phyloP scores from a whole-genome alignment of 2,113 vertebrate genomes.

The Casuarius casuarius region DNA sequence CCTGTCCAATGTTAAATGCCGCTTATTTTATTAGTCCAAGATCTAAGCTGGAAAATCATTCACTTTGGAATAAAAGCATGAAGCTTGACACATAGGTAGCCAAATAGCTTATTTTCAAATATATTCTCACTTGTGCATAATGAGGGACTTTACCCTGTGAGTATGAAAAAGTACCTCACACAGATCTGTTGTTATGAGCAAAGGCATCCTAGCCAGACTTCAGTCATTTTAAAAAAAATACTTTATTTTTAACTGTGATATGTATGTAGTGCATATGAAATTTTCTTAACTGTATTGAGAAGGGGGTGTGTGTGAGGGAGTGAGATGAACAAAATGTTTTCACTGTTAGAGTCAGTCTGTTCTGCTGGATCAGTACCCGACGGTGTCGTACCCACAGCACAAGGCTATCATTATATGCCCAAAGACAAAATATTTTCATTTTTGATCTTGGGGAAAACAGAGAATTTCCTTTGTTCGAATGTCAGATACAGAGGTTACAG shows the following conservation, averaged over 20 bases:
- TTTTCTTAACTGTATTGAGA: accelerated
- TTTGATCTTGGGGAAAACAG: accelerated
- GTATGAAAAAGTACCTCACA: background rate
- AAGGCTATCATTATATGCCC: accelerated
- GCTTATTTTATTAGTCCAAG: background rate
- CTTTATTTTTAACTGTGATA: background rate
- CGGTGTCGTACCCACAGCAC: accelerated
- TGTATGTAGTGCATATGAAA: background rate
- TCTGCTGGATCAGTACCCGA: accelerated
- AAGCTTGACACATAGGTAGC: background rate
- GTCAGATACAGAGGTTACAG: accelerated
- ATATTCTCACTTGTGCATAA: background rate
- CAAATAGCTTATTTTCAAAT: background rate
- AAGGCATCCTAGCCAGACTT: background rate
- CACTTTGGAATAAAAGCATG: background rate
- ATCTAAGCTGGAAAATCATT: background rate
- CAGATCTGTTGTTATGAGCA: background rate
- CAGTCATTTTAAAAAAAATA: background rate
- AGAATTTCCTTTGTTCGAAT: background rate
- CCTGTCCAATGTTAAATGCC: background rate
- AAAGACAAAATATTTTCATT: accelerated
- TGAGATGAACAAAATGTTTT: accelerated
- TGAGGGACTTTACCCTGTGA: background rate
- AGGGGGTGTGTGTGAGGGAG: background rate
- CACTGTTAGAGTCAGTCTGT: background rate